Base-by-base conservation (phyloP, 2,113 vertebrate genomes). In the Heloderma charlesbogerti region DNA sequence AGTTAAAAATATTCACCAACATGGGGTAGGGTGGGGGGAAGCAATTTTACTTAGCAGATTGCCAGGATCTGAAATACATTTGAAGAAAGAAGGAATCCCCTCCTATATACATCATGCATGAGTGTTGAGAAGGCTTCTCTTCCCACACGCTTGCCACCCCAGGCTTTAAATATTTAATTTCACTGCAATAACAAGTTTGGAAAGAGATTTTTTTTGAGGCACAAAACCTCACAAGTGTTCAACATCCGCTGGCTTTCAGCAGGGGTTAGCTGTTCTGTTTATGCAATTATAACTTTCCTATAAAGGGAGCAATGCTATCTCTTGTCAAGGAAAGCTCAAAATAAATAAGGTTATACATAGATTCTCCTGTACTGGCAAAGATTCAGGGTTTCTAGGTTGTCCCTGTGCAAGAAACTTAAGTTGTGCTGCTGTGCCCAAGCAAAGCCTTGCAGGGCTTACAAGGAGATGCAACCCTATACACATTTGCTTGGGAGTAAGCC, bases 1-100 rank as follows among this genome's bases (percentile, higher is more conserved):
- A 40, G 57, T 91, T 86, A 74, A 88, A 75, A 89, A 13, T 88
- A 92, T 82, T 86, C 88, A 60, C 29, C 95, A 91, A 92, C 43
- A 78, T 88, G 48, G 18, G 60, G 60, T 18, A 5, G 12, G 20
- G 60, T 8, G 60, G 63, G 81, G 92, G 75, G 84, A 91, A 93
- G 71, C 69, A 43, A 78, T 66, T 80, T 92, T 84, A 91, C 78
- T 67, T 86, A 91, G 40, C 45, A 75, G 92, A 40, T 1, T 4
- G 69, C 89, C 67, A 89, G 72, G 51, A 72, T 67, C 78, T 89
- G 77, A 87, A 90, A 63, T 96, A 89, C 79, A 93, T 88, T 88
- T 91, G 84, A 78, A 67, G 6, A 72, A 75, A 88, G 77, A 16
- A 82, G 86, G 82, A 92, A 91, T 67, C 87, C 84, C 84, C 71